phyloP scores from a whole-genome alignment of 2,797 vertebrate genomes.

The Anguilla obscura region DNA sequence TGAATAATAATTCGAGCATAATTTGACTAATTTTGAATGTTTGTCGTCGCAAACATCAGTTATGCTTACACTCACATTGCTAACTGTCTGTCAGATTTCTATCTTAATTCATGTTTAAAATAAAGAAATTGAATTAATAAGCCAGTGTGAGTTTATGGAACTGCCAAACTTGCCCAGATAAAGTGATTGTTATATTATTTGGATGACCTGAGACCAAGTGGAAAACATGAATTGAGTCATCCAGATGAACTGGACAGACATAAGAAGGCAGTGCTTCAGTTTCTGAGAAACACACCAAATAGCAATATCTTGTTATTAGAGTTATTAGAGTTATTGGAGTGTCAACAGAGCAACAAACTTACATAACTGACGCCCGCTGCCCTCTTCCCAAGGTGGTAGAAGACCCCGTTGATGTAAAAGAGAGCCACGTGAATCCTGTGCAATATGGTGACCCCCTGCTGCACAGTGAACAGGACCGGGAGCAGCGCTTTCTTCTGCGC shows the following conservation, averaged over 20 bases:
- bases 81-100: not conserved
- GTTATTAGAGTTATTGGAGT: not conserved
- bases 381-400: constrained; percentile 89
- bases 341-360: constrained; percentile 55
- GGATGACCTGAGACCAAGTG: not conserved
- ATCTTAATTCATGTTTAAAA: not conserved
- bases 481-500: constrained; percentile 71
- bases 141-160: not conserved
- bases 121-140: not conserved
- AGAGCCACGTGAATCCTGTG: constrained; percentile 80
- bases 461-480: constrained; percentile 59
- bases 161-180: not conserved
- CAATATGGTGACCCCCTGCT: constrained; percentile 73
- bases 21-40: not conserved
- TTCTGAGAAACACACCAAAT: not conserved
- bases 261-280: not conserved
- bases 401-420: constrained; percentile 83
- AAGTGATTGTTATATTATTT: not conserved
- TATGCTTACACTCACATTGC: not conserved
- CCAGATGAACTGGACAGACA: not conserved
- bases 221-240: not conserved
- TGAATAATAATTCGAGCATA: no score
- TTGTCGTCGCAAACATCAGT: not conserved
- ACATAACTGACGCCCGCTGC: constrained; percentile 80
- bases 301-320: not conserved